Conservation (phyloP, 2,113 vertebrate species). For the Xenopus tropicalis region UCB_Xtro_10.0 CM004451.2:47200001-47200500, state of each 20-base stretch:
- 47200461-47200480: too few relatives aligned
- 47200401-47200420: too few relatives aligned
- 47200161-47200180: not conserved
- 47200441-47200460: too few relatives aligned
- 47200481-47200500: too few relatives aligned
- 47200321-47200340: not conserved
- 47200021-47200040: too few relatives aligned
- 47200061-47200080: not conserved
- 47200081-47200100: not conserved
- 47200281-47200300: not conserved
- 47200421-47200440: too few relatives aligned
- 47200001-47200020: too few relatives aligned
- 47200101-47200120: not conserved
- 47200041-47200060: not conserved
- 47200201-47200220: not conserved
- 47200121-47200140: not conserved
- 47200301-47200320: not conserved
- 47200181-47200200: not conserved
- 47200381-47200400: too few relatives aligned
- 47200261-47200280: not conserved
- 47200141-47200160: conserved; percentile 2
- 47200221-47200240: not conserved
- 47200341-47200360: too few relatives aligned
- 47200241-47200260: not conserved
- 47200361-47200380: too few relatives aligned